phyloP scores from a whole-genome alignment of 2,888 invertebrate species.

The Therioaphis trifolii region DNA sequence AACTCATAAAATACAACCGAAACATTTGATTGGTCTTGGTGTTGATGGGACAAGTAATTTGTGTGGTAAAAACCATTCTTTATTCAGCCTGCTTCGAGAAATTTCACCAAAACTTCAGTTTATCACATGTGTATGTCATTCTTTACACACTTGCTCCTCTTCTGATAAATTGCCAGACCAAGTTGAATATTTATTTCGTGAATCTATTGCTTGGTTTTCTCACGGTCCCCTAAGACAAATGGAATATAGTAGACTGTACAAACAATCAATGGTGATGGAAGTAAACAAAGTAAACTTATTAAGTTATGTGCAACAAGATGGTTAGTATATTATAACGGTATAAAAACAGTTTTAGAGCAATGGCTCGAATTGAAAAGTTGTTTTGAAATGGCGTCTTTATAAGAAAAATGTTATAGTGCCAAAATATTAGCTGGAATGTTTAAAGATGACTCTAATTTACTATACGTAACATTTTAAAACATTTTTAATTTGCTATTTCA shows the following conservation, averaged over 20 bases:
- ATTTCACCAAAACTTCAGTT: slow-evolving; percentile 64
- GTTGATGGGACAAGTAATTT: slow-evolving; percentile 66
- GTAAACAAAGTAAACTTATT: no score
- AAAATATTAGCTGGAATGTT: no score
- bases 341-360: no score
- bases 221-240: slow-evolving; percentile 64
- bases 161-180: slow-evolving; percentile 65
- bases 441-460: no score
- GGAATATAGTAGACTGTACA: slow-evolving; percentile 63
- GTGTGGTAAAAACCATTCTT: slow-evolving; percentile 65
- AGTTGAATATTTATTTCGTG: slow-evolving; percentile 66
- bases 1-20: slow-evolving; percentile 20
- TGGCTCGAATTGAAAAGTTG: no score
- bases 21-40: slow-evolving; percentile 66
- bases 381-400: no score
- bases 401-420: no score
- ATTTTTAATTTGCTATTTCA: no score
- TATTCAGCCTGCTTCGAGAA: slow-evolving; percentile 63
- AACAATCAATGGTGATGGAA: slow-evolving; percentile 25
- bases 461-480: no score
- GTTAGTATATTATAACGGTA: no score
- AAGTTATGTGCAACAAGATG: no score
- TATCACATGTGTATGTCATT: slow-evolving; percentile 66
- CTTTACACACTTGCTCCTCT: slow-evolving; percentile 66
- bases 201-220: slow-evolving; percentile 66